Evolutionary conservation across 2,888 invertebrate genomes (phyloP).

Genomic region (Pterostichus madidus): DNA sequence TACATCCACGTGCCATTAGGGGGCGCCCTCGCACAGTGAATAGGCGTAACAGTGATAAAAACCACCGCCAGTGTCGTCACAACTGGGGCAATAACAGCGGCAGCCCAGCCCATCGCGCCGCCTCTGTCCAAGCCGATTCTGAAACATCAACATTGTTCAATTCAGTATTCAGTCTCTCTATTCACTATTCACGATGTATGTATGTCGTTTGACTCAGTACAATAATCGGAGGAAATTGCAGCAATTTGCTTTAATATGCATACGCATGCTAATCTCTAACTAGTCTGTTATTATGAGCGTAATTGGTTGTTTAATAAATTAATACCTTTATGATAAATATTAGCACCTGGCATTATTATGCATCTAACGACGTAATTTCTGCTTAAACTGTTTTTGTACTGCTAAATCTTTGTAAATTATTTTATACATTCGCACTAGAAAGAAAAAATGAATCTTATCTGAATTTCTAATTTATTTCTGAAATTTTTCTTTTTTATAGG

Average conservation of each 20-base stretch:
- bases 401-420: too few species aligned
- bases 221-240: conserved; percentile 23
- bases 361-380: too few species aligned
- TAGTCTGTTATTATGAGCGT: conserved; percentile 39
- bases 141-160: conserved; percentile 31
- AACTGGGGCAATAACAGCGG: conserved; percentile 27
- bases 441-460: too few species aligned
- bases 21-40: conserved; percentile 36
- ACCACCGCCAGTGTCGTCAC: conserved; percentile 49
- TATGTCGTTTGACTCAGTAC: neutral
- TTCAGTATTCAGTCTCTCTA: neutral
- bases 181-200: neutral
- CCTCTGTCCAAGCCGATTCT: conserved; percentile 40
- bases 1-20: conserved; percentile 66
- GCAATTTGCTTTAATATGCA: conserved; percentile 47
- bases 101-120: conserved; percentile 36
- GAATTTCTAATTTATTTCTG: too few species aligned
- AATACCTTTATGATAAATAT: conserved; percentile 21
- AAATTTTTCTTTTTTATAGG: too few species aligned
- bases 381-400: too few species aligned
- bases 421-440: too few species aligned
- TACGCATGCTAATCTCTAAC: conserved; percentile 29
- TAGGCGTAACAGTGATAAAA: neutral
- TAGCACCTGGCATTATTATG: too few species aligned
- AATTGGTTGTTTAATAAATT: conserved; percentile 58